Conservation (phyloP, 1,140 invertebrate genomes). For the Calosoma granatense region DNA sequence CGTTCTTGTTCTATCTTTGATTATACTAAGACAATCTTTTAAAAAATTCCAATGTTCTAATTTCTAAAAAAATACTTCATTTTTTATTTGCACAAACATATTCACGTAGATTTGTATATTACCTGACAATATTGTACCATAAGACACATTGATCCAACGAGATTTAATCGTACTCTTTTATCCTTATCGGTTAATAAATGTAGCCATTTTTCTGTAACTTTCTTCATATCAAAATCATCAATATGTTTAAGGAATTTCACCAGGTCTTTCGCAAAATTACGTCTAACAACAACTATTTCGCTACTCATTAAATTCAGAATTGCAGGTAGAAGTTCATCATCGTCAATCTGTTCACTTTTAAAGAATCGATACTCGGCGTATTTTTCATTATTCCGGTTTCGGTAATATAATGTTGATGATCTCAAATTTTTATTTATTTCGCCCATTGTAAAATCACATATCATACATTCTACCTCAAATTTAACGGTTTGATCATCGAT, state of each 20-base stretch:
- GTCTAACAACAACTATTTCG: background rate
- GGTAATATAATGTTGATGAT: too few relatives aligned
- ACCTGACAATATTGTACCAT: conserved; percentile 28
- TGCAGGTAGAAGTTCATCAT: background rate
- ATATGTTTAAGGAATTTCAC: conserved; percentile 35
- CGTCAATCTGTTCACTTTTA: background rate
- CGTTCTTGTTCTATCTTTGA: too few relatives aligned
- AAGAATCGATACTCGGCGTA: too few relatives aligned
- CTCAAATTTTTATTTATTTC: too few relatives aligned
- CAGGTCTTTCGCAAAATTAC: conserved; percentile 29
- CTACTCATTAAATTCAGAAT: background rate
- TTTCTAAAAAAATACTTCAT: too few relatives aligned
- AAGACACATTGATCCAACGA: conserved; percentile 27
- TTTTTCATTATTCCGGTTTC: too few relatives aligned
- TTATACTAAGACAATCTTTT: too few relatives aligned
- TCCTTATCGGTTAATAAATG: conserved; percentile 31
- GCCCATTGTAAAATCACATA: background rate
- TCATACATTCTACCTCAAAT: background rate
- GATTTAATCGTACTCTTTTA: conserved; percentile 28
- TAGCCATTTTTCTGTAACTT: conserved; percentile 33
- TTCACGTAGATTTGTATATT: too few relatives aligned
- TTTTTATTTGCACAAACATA: too few relatives aligned
- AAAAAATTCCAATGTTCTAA: too few relatives aligned
- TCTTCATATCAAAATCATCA: conserved; percentile 31
- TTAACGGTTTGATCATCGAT: background rate